Evolutionary conservation across 2,888 invertebrate species (phyloP), one percentile per base, ranked within the genome.

Genomic region (Cryptophagus acutangulus): DNA sequence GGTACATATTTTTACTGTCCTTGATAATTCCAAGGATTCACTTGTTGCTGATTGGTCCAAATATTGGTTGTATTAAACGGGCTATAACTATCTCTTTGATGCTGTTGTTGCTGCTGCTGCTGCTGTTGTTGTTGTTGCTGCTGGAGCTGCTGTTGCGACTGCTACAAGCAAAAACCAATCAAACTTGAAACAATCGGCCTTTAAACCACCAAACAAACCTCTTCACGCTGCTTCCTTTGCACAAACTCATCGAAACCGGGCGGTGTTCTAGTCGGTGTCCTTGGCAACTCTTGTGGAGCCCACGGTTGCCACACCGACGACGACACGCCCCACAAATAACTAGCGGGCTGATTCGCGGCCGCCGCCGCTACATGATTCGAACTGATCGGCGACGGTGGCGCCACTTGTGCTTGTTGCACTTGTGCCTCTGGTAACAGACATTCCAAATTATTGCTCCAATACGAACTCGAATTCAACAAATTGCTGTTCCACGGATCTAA

Each of bases 291-390:
- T 6, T 46, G 41, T 26, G 65, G 66, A 3, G 62, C 54, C 66
- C 65, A 67, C 1, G 68, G 67, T 45, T 67, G 63, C 69, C 69
- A 69, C n/a, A 69, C 65, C 1, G 61, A 51, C 4, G 70, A 63
- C 17, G 65, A 62, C n/a, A 65, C 63, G 12, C 69, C 68, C 69
- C 70, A 71, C 34, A 68, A 52, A 51, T 67, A 69, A 36, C 58
- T 58, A 12, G 54, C 48, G 16, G 60, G 52, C 26, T 48, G 43
- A 33, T 53, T 54, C 9, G 52, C 44, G 3, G 49, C 40, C 8
- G 36, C 36, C 35, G 48, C 36, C n/a, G n/a, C n/a, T n/a, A n/a
- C n/a, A n/a, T n/a, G n/a, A n/a, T n/a, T n/a, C n/a, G n/a, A n/a
- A n/a, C n/a, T n/a, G n/a, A n/a, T n/a, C n/a, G n/a, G n/a, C n/a